These are phyloP conservation scores for Euplexia lucipara DNA, from an alignment of 2,888 invertebrate genomes.

Conservation along the genomic window DNA sequence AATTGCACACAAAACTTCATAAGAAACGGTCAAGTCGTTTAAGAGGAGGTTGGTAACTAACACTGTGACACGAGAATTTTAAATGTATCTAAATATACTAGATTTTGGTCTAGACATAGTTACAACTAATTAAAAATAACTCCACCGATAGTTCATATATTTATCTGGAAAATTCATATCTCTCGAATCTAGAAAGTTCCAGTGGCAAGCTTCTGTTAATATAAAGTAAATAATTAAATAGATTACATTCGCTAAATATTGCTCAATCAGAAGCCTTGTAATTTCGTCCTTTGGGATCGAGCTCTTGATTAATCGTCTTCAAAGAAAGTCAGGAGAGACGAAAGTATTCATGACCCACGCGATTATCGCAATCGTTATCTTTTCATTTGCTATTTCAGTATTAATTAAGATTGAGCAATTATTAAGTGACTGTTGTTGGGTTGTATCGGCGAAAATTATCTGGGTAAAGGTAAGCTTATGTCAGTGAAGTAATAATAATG, in stretches of 20 bases:
- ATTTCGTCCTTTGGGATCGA: constrained; percentile 17
- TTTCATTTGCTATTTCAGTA: constrained; percentile 3
- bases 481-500: too few species aligned
- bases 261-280: constrained; percentile 30
- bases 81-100: too few species aligned
- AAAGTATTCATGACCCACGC: constrained; percentile 8
- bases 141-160: not conserved
- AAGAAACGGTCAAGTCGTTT: too few species aligned
- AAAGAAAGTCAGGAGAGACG: constrained; percentile 7
- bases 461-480: too few species aligned
- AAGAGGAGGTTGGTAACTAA: too few species aligned
- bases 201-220: constrained; percentile 3
- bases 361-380: constrained; percentile 28
- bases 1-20: too few species aligned
- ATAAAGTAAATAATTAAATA: constrained; percentile 25
- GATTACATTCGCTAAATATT: constrained; percentile 30
- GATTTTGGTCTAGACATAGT: not conserved
- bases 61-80: too few species aligned
- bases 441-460: not conserved
- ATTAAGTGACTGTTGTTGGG: constrained; percentile 3
- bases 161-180: constrained; percentile 19
- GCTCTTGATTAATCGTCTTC: constrained; percentile 35
- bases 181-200: constrained; percentile 7
- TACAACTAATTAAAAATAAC: constrained; percentile 5
- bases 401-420: constrained; percentile 9